Conservation (phyloP, 2,888 invertebrate species). For the Campoletis raptor region DNA sequence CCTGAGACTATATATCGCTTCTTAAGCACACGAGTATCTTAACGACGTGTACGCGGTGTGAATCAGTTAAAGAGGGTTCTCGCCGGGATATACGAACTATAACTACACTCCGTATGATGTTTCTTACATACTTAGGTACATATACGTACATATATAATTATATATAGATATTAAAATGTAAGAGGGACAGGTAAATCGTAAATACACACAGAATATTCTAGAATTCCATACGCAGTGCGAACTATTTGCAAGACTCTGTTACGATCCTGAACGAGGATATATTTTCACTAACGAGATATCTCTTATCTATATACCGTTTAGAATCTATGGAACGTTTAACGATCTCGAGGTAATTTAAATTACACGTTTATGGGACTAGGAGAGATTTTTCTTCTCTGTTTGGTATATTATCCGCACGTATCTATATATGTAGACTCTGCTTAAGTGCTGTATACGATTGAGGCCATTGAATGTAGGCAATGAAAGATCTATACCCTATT, state of each 20-base stretch:
- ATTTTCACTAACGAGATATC: slow-evolving; percentile 62
- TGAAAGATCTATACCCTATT: slow-evolving; percentile 25
- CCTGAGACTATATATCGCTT: slow-evolving; percentile 27
- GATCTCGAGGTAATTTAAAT: slow-evolving; percentile 66
- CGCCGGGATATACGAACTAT: slow-evolving; percentile 34
- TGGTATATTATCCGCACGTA: background rate
- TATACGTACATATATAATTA: slow-evolving; percentile 4
- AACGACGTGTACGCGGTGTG: slow-evolving; percentile 68
- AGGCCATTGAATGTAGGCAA: slow-evolving; percentile 58
- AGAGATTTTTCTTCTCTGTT: slow-evolving; percentile 39
- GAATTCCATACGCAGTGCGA: slow-evolving; percentile 50
- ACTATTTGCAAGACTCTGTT: slow-evolving; percentile 59
- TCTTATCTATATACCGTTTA: slow-evolving; percentile 39
- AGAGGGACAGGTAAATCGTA: slow-evolving; percentile 15
- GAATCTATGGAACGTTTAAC: slow-evolving; percentile 42
- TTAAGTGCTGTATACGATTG: slow-evolving; percentile 25
- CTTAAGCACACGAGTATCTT: slow-evolving; percentile 60
- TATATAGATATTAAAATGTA: slow-evolving; percentile 17
- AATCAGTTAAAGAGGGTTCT: slow-evolving; percentile 58
- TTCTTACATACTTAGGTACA: slow-evolving; percentile 6
- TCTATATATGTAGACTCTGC: slow-evolving; percentile 4
- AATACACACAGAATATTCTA: background rate
- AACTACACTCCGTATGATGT: slow-evolving; percentile 21
- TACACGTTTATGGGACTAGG: slow-evolving; percentile 54
- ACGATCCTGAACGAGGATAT: slow-evolving; percentile 44